Evolutionary conservation across 2,888 invertebrate species (phyloP).

Genomic region (Pristionchus mayeri): DNA sequence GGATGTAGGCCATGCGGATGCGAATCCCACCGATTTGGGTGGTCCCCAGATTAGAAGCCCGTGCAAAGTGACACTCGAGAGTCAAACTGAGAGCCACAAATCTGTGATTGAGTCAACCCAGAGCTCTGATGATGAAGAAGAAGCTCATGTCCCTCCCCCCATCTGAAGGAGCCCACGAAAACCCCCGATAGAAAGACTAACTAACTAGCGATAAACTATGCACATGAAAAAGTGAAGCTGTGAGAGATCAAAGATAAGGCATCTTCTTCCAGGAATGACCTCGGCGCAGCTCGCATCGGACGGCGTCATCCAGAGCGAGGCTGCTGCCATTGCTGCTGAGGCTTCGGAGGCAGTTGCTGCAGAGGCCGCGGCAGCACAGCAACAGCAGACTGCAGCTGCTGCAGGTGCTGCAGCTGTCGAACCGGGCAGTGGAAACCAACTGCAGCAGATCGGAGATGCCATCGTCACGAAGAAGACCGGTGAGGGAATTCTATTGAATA

Average conservation of each 20-base stretch:
- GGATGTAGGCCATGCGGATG: background rate
- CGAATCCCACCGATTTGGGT: background rate
- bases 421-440: background rate
- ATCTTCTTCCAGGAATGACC: background rate
- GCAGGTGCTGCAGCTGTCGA: constrained; percentile 1
- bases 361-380: background rate
- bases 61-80: background rate
- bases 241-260: background rate
- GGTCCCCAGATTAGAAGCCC: background rate
- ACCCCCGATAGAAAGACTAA: background rate
- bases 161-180: background rate
- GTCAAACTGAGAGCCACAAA: background rate
- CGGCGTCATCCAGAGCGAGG: constrained; percentile 21
- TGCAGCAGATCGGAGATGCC: constrained; percentile 9
- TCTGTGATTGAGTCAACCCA: background rate
- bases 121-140: background rate
- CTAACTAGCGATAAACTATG: constrained; percentile 4
- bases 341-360: background rate
- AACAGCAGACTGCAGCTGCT: background rate
- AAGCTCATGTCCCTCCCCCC: background rate
- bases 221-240: background rate
- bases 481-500: background rate
- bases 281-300: background rate
- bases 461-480: constrained; percentile 20
- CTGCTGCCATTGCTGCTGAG: constrained; percentile 36